Conservation (phyloP, 2,888 invertebrate species). For the Bhutanitis thaidina region DNA sequence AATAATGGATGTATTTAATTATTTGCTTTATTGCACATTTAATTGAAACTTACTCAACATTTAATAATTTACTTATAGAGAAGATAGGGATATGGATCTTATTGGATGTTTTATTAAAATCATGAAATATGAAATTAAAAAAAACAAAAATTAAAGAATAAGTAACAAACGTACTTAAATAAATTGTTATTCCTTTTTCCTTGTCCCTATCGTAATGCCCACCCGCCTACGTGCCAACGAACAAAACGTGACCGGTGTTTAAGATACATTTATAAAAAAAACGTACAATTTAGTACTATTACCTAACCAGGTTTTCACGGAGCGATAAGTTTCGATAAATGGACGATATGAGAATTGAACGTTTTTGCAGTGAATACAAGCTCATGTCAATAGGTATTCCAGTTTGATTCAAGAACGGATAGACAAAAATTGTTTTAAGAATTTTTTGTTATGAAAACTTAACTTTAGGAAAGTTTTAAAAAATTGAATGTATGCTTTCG, state of each 20-base stretch:
- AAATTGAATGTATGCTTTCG: no score
- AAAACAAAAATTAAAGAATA: neutral
- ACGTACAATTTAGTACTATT: neutral
- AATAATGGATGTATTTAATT: no score
- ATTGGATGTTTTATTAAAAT: no score
- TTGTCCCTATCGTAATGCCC: neutral
- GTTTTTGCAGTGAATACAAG: neutral
- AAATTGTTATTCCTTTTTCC: neutral
- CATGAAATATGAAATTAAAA: neutral
- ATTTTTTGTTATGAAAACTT: no score
- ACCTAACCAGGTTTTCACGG: slow-evolving; percentile 1
- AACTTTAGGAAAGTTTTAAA: no score
- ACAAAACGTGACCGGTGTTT: slow-evolving; percentile 6
- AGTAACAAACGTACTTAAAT: neutral
- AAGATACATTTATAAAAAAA: slow-evolving; percentile 4
- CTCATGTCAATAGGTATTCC: no score
- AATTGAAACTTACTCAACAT: no score
- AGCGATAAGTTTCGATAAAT: neutral
- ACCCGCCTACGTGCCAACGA: neutral
- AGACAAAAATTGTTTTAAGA: no score
- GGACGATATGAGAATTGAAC: slow-evolving; percentile 6
- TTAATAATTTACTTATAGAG: no score
- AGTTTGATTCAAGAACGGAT: no score
- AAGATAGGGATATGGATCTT: no score
- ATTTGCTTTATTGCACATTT: no score